Conservation (phyloP, 2,797 vertebrate genomes). For the Thaleichthys pacificus region DNA sequence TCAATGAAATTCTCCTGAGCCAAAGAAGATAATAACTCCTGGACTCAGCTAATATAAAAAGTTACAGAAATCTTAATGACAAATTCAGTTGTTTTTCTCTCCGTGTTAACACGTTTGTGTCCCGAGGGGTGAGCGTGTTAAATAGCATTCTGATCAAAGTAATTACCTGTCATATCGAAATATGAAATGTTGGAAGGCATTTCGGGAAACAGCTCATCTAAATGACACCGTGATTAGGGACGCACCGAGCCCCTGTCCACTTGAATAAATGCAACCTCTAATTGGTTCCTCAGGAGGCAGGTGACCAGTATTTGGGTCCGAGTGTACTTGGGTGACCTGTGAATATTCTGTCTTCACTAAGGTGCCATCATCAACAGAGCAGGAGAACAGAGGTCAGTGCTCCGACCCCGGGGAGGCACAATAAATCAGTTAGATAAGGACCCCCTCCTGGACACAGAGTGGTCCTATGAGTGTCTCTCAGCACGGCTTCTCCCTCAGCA, state of each 20-base stretch:
- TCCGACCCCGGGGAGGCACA: conserved; percentile 44
- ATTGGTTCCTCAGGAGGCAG: conserved; percentile 17
- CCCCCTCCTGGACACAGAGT: background rate
- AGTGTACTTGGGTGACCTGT: conserved; percentile 31
- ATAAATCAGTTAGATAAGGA: conserved; percentile 21
- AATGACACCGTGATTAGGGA: conserved; percentile 2
- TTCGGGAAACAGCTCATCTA: background rate
- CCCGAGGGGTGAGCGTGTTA: background rate
- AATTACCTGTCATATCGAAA: background rate
- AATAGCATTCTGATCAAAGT: background rate
- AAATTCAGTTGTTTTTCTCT: background rate
- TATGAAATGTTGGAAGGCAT: background rate
- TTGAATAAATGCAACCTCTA: conserved; percentile 2
- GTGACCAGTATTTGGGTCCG: conserved; percentile 42
- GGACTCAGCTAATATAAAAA: conserved; percentile 19
- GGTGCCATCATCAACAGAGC: conserved; percentile 56
- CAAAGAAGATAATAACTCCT: conserved; percentile 24
- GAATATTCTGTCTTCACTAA: conserved; percentile 40
- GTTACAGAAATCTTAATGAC: background rate
- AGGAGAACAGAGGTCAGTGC: conserved; percentile 59
- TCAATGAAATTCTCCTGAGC: conserved; percentile 36
- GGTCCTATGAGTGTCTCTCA: background rate
- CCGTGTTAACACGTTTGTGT: background rate
- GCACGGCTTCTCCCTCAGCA: too few relatives aligned
- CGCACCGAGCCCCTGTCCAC: background rate